Percentiles rank a stretch among this genome's conserved stretches.
Conservation (phyloP, 2,113 vertebrate species). For the Arothron firmamentum region DNA sequence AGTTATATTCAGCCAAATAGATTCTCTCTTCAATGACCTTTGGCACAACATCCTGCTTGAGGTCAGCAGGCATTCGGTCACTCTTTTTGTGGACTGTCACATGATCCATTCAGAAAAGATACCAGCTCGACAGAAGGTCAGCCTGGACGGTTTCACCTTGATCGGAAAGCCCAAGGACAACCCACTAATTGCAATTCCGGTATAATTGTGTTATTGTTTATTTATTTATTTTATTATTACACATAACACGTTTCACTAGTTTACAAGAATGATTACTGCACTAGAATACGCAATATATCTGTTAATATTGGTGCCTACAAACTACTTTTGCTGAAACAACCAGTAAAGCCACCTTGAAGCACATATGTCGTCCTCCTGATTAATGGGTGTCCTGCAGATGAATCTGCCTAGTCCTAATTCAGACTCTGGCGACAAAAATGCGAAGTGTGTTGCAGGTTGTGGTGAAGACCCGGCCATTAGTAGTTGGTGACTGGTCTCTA, state of each 20-base stretch:
- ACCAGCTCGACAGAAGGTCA: constrained; percentile 74
- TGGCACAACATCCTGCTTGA: constrained; percentile 85
- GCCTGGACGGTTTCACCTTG: constrained; percentile 78
- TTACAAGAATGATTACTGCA: too few species aligned
- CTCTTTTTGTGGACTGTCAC: constrained; percentile 82
- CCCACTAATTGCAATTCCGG: constrained; percentile 80
- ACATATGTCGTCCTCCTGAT: constrained; percentile 15
- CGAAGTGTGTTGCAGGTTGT: constrained; percentile 64
- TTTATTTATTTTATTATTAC: not conserved
- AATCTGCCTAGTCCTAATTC: constrained; percentile 2
- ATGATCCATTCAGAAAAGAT: constrained; percentile 75
- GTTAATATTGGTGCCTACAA: not conserved
- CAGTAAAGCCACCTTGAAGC: too few species aligned
- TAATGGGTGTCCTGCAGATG: not conserved
- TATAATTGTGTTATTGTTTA: constrained; percentile 61
- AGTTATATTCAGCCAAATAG: constrained; percentile 71
- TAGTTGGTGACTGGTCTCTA: not conserved
- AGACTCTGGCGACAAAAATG: constrained; percentile 42
- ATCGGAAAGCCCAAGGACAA: constrained; percentile 85
- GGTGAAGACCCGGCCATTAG: constrained; percentile 8
- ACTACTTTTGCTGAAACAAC: too few species aligned
- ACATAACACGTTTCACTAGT: not conserved
- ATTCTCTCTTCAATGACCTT: constrained; percentile 82
- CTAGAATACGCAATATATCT: not conserved
- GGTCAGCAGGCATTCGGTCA: constrained; percentile 73